Percentiles rank a stretch among this genome's conserved stretches.
phyloP scores from a whole-genome alignment of 2,113 vertebrate species.

The Indicator maculatus region DNA sequence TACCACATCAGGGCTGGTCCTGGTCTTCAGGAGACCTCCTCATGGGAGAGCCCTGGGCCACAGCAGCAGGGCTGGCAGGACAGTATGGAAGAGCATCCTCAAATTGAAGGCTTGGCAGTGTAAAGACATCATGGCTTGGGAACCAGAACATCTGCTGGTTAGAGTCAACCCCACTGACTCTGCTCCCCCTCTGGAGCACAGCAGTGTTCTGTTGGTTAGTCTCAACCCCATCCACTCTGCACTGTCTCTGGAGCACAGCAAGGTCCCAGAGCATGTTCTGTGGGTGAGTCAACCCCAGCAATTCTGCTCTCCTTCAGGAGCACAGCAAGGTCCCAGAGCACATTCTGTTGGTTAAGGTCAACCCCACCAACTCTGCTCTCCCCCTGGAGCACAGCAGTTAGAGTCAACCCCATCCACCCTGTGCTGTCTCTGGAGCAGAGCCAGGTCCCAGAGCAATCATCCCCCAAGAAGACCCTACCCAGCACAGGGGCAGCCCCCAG shows the following conservation, averaged over 20 bases:
- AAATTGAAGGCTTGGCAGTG: accelerated
- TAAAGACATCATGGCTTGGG: accelerated
- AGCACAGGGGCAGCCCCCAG: not conserved
- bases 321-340: not conserved
- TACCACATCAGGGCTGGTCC: not conserved
- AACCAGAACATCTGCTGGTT: not conserved
- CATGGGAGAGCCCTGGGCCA: not conserved
- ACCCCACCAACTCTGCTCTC: accelerated
- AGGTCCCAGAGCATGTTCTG: not conserved
- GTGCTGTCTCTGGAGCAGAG: not conserved
- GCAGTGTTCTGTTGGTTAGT: accelerated
- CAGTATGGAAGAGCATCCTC: accelerated
- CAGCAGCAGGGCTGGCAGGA: not conserved
- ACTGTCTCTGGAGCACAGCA: not conserved
- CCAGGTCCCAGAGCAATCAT: not conserved
- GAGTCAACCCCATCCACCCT: accelerated
- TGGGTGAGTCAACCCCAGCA: accelerated
- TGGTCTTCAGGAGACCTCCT: not conserved
- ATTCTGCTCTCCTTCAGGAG: not conserved
- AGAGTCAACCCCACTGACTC: accelerated
- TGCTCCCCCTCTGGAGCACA: not conserved
- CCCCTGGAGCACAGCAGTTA: not conserved
- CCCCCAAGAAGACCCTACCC: not conserved
- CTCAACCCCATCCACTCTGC: accelerated
- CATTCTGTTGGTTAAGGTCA: accelerated